Evolutionary conservation across 2,797 vertebrate genomes (phyloP), one percentile per base, ranked within the genome.

Genomic region (Channa striata): DNA sequence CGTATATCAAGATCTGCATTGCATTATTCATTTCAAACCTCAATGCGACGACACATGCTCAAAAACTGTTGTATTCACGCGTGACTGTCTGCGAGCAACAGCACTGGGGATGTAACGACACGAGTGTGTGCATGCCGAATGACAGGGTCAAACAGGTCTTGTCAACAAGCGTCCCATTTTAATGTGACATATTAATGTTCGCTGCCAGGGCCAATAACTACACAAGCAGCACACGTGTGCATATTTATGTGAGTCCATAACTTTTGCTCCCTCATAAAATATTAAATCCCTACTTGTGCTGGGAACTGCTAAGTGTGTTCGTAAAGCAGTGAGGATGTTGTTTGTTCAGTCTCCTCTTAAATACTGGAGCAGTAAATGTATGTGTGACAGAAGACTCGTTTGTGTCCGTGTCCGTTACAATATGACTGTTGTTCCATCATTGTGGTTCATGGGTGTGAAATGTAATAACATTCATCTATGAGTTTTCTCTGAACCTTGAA

Each of bases 171-270:
- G 79, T 84, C 83, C 87, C 78, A 66, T 84, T 93, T 93, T 92
- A 93, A 93, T 91, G 88, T 92, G 93, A 93, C 92, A 90, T 85
- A 91, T 92, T 94, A 92, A 94, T 91, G 89, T 84, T 78, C 83
- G 85, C 91, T 92, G 92, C 90, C 92, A 89, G 78, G 83, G 89
- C 87, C 92, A 93, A 91, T 92, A 93, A 91, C 85, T 79, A 71
- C 81, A 89, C 89, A 89, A 89, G 87, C 77, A 81, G 87, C 89
- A 90, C 93, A 93, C 90, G 89, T 94, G 92, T 72, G 79, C 83
- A 88, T 89, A 89, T 93, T 93, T 92, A 93, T 92, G 90, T 85
- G 80, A 84, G 84, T 82, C 90, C 80, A 90, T 92, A 90, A 92
- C 89, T 87, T 92, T 82, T 86, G 82, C 83, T 86, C 88, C 58